Conservation (phyloP, 2,888 invertebrate species). For the Rhopalosiphum nymphaeae region DNA sequence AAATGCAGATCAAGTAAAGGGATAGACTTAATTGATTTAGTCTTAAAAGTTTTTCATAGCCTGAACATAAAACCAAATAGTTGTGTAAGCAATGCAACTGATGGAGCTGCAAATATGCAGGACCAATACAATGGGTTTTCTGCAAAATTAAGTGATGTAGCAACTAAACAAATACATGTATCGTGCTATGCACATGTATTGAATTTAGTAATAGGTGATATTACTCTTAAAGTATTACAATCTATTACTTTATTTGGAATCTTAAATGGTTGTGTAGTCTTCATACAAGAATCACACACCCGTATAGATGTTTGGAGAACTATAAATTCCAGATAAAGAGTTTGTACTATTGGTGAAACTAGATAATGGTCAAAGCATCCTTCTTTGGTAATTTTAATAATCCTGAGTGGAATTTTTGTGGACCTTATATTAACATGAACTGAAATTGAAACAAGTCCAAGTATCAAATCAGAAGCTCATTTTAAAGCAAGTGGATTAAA, state of each 20-base stretch:
- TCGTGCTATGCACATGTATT: constrained; percentile 7
- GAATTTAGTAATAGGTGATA: constrained; percentile 15
- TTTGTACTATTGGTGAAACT: constrained; percentile 32
- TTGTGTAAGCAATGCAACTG: constrained; percentile 66
- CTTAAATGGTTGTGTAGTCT: constrained; percentile 5
- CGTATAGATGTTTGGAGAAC: constrained; percentile 18
- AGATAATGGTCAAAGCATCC: constrained; percentile 20
- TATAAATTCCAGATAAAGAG: constrained; percentile 15
- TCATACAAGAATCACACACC: constrained; percentile 6
- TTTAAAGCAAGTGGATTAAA: constrained; percentile 26
- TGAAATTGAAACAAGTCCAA: too few species aligned
- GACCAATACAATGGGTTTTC: constrained; percentile 55
- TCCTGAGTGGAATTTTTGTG: neutral
- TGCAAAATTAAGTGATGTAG: neutral
- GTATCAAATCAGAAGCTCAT: constrained; percentile 2
- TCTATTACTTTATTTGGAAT: constrained; percentile 35
- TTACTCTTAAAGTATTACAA: constrained; percentile 8
- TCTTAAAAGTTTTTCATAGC: constrained; percentile 40
- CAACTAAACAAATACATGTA: neutral
- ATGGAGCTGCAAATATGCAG: constrained; percentile 67
- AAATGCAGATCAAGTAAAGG: constrained; percentile 60
- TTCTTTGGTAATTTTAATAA: constrained; percentile 25
- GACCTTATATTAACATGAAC: constrained; percentile 27
- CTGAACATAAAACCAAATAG: constrained; percentile 60
- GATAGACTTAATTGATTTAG: constrained; percentile 53